Conservation (phyloP, 2,888 invertebrate species). For the Brenthis ino region DNA sequence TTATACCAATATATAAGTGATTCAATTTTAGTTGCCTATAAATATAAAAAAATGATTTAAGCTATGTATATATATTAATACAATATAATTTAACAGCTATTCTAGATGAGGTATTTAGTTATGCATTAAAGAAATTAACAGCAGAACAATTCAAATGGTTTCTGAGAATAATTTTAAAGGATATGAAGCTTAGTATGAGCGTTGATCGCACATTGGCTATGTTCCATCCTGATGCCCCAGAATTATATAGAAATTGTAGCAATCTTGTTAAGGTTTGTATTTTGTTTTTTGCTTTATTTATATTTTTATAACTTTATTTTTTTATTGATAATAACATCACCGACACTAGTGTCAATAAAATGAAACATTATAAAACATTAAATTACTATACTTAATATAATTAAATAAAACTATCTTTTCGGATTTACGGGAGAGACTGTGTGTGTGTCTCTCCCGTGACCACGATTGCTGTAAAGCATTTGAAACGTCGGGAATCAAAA, state of each 20-base stretch:
- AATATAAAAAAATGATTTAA: background rate
- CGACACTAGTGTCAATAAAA: too few species aligned
- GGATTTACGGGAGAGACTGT: too few species aligned
- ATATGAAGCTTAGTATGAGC: conserved; percentile 89
- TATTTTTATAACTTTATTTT: too few species aligned
- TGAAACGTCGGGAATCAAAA: too few species aligned
- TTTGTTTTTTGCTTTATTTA: too few species aligned
- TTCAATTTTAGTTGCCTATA: background rate
- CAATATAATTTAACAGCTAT: conserved; percentile 9
- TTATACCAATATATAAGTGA: too few species aligned
- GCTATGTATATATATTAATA: background rate
- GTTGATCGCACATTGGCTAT: conserved; percentile 86
- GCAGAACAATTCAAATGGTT: conserved; percentile 94
- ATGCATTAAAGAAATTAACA: conserved; percentile 85
- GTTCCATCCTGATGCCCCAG: conserved; percentile 91
- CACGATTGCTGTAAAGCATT: too few species aligned
- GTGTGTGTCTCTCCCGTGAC: too few species aligned
- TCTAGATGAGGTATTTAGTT: conserved; percentile 82
- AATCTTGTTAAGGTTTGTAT: conserved; percentile 84
- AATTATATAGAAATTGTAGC: conserved; percentile 87
- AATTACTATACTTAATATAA: too few species aligned
- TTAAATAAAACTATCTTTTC: too few species aligned
- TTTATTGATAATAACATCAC: too few species aligned
- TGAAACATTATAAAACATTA: too few species aligned
- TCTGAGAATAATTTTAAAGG: conserved; percentile 92